Evolutionary conservation across 2,888 invertebrate species (phyloP), one percentile per base, ranked within the genome.

Genomic region (Ophonus ardosiacus): DNA sequence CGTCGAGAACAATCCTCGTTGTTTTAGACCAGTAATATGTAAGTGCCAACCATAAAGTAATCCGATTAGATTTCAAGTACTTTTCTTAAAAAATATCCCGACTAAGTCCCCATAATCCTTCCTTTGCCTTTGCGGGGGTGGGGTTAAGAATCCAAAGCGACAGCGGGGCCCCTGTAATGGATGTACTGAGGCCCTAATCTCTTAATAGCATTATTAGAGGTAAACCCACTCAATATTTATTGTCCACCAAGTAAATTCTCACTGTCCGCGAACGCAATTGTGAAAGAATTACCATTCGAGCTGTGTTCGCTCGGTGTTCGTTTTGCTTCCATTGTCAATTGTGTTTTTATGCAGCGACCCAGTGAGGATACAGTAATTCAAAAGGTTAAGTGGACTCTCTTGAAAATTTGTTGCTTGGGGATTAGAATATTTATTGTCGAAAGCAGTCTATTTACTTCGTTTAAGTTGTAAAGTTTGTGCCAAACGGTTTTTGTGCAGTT

Each of bases 191-290:
- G 18, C 21, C 59, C 15, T 76, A 83, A 83, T 83, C 83, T 63
- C 56, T 61, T 83, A 83, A 83, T 83, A 83, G 83, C 83, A 76
- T 83, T 83, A 83, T 83, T 83, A 83, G 83, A 59, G 76, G 61
- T 83, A 76, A 83, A 76, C 83, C 86, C 82, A 83, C 83, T 80
- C 85, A 71, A 86, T 87, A 87, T 86, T 87, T 87, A 87, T 87
- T 87, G 86, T 84, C 86, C 80, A 76, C n/a, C 59, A 85, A 84
- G 74, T 86, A 86, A 87, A 85, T 86, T 86, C 81, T 85, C 86
- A 86, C 17, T 78, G 56, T 57, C 74, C 74, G 18, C 51, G 10
- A 17, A 21, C 40, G 71, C 71, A 71, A 71, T 15, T 71, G 71
- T 17, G 21, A 74, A 80, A 61, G 79, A 80, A 80, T 80, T 80